phyloP scores from a whole-genome alignment of 2,113 vertebrate species.

The Capricornis sumatraensis region DNA sequence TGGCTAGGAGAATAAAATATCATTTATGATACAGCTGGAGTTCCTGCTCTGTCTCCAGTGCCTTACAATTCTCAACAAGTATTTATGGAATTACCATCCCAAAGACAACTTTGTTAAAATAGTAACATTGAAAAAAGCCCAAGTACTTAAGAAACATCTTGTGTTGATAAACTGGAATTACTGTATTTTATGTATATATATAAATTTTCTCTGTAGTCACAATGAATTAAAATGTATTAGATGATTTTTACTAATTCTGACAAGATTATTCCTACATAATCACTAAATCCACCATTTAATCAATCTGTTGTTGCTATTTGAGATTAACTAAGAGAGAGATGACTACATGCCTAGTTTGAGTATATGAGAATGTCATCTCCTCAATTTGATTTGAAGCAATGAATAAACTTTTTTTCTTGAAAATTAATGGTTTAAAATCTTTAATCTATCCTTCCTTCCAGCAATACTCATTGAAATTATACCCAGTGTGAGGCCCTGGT shows the following conservation, averaged over 20 bases:
- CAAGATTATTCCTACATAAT: background rate
- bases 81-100: constrained; percentile 18
- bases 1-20: background rate
- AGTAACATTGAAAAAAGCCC: constrained; percentile 2
- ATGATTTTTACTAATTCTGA: background rate
- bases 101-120: constrained; percentile 31
- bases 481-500: background rate
- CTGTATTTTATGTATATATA: background rate
- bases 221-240: background rate
- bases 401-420: background rate
- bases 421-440: background rate
- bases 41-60: background rate
- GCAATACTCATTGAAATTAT: background rate
- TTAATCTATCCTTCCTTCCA: background rate
- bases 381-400: background rate
- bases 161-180: background rate
- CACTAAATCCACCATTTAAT: background rate
- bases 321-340: background rate
- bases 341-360: background rate
- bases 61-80: background rate
- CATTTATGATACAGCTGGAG: background rate
- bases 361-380: background rate
- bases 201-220: background rate
- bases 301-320: background rate
- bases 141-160: constrained; percentile 33